Evolutionary conservation across 2,888 invertebrate genomes (phyloP).

Genomic region (Cryptocheilus praepositus): DNA sequence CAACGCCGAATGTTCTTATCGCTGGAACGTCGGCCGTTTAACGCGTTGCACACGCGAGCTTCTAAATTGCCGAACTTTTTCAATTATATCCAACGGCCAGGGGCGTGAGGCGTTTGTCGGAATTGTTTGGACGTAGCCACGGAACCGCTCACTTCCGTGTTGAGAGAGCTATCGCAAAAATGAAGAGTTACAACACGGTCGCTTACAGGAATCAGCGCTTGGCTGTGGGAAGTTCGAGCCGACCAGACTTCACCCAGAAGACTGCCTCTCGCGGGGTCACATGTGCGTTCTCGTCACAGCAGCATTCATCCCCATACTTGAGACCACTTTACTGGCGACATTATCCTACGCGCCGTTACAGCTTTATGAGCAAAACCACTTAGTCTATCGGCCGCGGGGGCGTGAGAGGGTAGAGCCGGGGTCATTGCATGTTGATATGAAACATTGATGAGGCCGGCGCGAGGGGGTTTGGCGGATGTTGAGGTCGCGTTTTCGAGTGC

Average conservation of each 20-base stretch:
- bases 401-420: constrained; percentile 34
- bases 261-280: constrained; percentile 39
- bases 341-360: constrained; percentile 58
- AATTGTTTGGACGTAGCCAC: no score
- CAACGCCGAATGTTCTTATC: no score
- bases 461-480: constrained; percentile 16
- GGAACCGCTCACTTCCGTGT: no score
- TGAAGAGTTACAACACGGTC: no score
- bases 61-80: no score
- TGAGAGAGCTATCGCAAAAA: no score
- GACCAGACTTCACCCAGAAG: not conserved
- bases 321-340: constrained; percentile 51
- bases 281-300: constrained; percentile 43
- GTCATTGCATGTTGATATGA: constrained; percentile 61
- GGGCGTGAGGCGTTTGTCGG: no score
- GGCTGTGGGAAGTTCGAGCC: not conserved
- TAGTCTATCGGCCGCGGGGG: constrained; percentile 60
- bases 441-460: constrained; percentile 65
- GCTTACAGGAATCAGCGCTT: not conserved
- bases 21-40: no score
- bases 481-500: constrained; percentile 1
- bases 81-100: no score
- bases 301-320: constrained; percentile 33
- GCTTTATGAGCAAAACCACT: constrained; percentile 74
- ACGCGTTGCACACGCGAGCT: no score